Evolutionary conservation across 2,797 vertebrate species (phyloP).

Genomic region (Channa striata): DNA sequence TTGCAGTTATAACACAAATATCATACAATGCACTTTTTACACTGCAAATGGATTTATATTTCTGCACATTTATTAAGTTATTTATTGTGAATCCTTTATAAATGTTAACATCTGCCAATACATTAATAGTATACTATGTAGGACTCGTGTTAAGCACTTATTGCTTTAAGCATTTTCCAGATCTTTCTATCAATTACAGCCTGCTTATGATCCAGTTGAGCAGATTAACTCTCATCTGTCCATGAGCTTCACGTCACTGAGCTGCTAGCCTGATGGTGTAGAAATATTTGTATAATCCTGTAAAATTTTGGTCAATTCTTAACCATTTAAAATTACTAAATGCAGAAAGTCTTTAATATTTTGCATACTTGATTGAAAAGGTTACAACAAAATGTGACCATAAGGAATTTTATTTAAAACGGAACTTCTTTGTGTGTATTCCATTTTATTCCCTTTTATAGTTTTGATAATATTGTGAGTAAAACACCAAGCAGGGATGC

Average conservation of each 20-base stretch:
- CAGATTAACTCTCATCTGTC: slow-evolving; percentile 78
- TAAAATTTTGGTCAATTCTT: background rate
- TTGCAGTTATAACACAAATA: background rate
- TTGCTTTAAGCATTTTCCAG: slow-evolving; percentile 59
- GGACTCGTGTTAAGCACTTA: slow-evolving; percentile 38
- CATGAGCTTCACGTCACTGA: slow-evolving; percentile 36
- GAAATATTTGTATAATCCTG: slow-evolving; percentile 1
- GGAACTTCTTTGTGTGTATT: background rate
- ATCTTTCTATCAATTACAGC: slow-evolving; percentile 68
- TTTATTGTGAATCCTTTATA: background rate
- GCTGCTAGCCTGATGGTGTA: slow-evolving; percentile 33
- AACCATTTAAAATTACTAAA: background rate
- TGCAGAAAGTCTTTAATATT: background rate
- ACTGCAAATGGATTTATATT: slow-evolving; percentile 11
- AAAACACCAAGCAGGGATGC: background rate
- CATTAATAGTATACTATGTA: slow-evolving; percentile 3
- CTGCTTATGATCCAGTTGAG: slow-evolving; percentile 63
- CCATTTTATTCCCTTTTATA: background rate
- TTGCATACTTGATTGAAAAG: background rate
- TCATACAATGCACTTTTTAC: background rate
- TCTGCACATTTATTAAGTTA: background rate
- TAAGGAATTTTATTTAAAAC: background rate
- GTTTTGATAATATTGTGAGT: background rate
- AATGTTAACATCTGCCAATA: background rate
- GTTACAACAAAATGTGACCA: background rate